phyloP scores from a whole-genome alignment of 2,888 invertebrate species.

The Ethmia dodecea region DNA sequence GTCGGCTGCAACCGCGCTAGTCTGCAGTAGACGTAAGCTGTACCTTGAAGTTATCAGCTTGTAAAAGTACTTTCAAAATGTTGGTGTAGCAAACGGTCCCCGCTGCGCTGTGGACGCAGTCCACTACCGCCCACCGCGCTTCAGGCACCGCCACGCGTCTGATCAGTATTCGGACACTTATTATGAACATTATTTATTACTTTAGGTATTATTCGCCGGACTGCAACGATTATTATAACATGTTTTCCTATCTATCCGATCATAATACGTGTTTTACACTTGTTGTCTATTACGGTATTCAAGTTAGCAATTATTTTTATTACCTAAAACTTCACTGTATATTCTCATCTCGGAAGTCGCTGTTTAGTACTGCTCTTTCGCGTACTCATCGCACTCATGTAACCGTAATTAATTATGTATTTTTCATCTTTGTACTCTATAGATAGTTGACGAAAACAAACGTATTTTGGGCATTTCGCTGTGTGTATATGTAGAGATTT shows the following conservation, averaged over 20 bases:
- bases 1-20: too few relatives aligned
- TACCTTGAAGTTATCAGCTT: too few relatives aligned
- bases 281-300: constrained; percentile 8
- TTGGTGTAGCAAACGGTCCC: neutral
- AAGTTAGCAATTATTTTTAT: constrained; percentile 57
- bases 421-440: constrained; percentile 49
- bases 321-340: constrained; percentile 59
- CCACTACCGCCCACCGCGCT: constrained; percentile 9
- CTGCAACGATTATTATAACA: constrained; percentile 14
- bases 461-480: constrained; percentile 48
- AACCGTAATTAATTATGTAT: constrained; percentile 34
- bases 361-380: constrained; percentile 18
- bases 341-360: constrained; percentile 34
- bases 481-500: constrained; percentile 50
- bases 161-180: constrained; percentile 26
- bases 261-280: constrained; percentile 8
- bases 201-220: constrained; percentile 37
- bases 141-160: constrained; percentile 8
- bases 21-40: too few relatives aligned
- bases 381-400: constrained; percentile 27
- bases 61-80: too few relatives aligned
- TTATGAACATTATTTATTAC: constrained; percentile 32
- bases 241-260: constrained; percentile 6
- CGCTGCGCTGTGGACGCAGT: neutral
- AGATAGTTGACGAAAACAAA: constrained; percentile 41